Conservation (phyloP, 2,888 invertebrate genomes). For the Imbricaverruca yamaguchii region DNA sequence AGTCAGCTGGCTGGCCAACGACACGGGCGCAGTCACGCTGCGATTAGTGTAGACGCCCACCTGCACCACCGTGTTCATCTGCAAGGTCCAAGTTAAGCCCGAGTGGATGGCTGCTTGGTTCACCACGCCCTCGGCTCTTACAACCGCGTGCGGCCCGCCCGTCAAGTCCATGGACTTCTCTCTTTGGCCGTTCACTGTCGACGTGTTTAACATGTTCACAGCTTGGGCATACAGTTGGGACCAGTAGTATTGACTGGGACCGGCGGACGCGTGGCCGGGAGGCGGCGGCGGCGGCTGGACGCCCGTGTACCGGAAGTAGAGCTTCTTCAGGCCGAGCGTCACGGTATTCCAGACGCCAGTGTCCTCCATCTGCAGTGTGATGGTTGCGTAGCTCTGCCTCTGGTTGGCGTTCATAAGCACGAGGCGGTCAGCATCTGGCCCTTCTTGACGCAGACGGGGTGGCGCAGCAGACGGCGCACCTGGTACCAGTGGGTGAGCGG, state of each 20-base stretch:
- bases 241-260: conserved; percentile 92
- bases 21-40: conserved; percentile 51
- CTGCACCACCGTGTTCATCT: conserved; percentile 44
- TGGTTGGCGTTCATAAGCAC: conserved; percentile 86
- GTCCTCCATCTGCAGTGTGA: conserved; percentile 74
- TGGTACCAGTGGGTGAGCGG: conserved; percentile 99
- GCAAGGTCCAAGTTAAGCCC: conserved; percentile 55
- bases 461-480: conserved; percentile 83
- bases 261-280: conserved; percentile 82
- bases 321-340: conserved; percentile 93
- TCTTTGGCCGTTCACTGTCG: conserved; percentile 63
- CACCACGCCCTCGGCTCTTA: conserved; percentile 39
- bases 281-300: conserved; percentile 62
- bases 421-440: conserved; percentile 74
- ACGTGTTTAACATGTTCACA: conserved; percentile 65
- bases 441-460: conserved; percentile 87
- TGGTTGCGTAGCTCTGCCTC: conserved; percentile 95
- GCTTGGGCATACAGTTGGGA: conserved; percentile 69
- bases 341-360: conserved; percentile 66
- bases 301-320: conserved; percentile 94
- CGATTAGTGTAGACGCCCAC: not conserved
- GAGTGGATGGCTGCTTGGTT: conserved; percentile 52
- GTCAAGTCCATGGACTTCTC: conserved; percentile 58
- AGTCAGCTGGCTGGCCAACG: conserved; percentile 55
- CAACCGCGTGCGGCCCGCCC: not conserved